Base-by-base conservation (phyloP, 2,888 invertebrate species). In the Nemurella pictetii region DNA sequence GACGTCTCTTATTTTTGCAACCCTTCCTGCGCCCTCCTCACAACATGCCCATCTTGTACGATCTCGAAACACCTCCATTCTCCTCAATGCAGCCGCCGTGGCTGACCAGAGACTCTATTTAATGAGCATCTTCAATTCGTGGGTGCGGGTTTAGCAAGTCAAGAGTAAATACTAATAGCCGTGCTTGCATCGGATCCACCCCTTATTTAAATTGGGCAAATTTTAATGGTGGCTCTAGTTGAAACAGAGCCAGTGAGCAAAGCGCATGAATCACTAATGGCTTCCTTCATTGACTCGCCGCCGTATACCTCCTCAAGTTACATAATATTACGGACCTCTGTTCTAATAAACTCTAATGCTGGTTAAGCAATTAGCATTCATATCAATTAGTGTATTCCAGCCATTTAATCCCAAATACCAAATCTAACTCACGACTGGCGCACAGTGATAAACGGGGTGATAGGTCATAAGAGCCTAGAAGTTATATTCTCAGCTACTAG, bases 1-100 rank as follows among this genome's bases (percentile, higher is more conserved):
- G 82, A 82, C 82, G 82, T 82, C 82, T 55, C 72, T 55, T 82
- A 82, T 82, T 55, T 55, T 82, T 55, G 72, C 55, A n/a, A 36
- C 55, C 55, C 72, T 55, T 29, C 82, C 82, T 30, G 78, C 9
- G 35, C 26, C 55, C 81, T 27, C 81, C 12, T 75, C 36, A n/a
- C 81, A 5, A 27, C 72, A 72, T 20, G 29, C 27, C 29, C 27
- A 78, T 78, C 78, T 30, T 29, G 27, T 4, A 72, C 55, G 26
- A 28, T 9, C 78, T 29, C 28, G 28, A 78, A 78, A 78, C 78
- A 78, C 78, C 78, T 78, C 55, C 20, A 55, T 55, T 55, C 55
- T 55, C 55, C 55, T 55, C 55, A 55, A 55, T 55, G n/a, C 55
- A 55, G 55, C 55, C 55, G 20, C 15, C 55, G 55, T 55, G 55